Base-by-base conservation (phyloP, 2,888 invertebrate genomes). In the Agrochola litura region DNA sequence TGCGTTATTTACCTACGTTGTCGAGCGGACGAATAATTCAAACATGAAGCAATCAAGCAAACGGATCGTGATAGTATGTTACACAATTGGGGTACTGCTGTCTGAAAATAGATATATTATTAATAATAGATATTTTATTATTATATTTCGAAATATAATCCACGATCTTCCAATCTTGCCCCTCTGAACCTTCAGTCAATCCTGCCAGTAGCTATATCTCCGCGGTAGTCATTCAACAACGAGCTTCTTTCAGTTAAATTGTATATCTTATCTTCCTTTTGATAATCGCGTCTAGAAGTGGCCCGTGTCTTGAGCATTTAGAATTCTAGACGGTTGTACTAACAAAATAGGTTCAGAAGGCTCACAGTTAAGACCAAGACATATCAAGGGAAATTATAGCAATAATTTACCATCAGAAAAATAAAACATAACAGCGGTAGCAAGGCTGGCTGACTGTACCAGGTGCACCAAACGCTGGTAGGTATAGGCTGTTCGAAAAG, bases 171-270 rank as follows among this genome's bases (percentile, higher is more conserved):
- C 16, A 30, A 56, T 64, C 19, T 43, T n/a, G 4, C 49, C n/a
- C 12, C 6, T 56, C 14, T 79, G 22, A 69, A 64, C 41, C 25
- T 49, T 49, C 5, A 14, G 19, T 25, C 14, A 14, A 64, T 9
- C 19, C 19, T 22, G 16, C 19, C 30, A 30, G 10, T 25, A 22
- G 14, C 25, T 75, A 49, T 19, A 19, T 52, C 25, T 14, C 14
- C 8, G 1, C 4, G 19, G 56, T 41, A 41, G 54, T 63, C 9
- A 5, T 41, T 25, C 10, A 49, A 54, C 43, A 46, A 54, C 16
- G 12, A 70, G 30, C 19, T 80, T 64, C n/a, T 64, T 30, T 56
- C 8, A 71, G 58, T 64, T 54, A 78, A 30, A 72, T 79, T 49
- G 46, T 67, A 37, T 30, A 46, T 49, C 25, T 25, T 54, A 81